Conservation (phyloP, 1,140 invertebrate species). For the Trichonephila clavipes region DNA sequence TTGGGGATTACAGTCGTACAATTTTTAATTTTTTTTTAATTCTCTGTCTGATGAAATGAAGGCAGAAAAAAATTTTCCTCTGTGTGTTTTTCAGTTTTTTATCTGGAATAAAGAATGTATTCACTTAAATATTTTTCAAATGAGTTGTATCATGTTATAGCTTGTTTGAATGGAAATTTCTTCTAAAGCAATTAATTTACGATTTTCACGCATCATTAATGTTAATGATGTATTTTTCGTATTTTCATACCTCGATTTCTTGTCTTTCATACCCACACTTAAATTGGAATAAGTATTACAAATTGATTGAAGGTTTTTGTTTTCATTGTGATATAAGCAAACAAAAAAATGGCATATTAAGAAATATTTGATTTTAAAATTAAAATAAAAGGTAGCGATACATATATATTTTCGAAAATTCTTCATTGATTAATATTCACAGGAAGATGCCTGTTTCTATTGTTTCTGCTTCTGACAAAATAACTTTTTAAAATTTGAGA, state of each 20-base stretch:
- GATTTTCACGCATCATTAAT: not conserved
- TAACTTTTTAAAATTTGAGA: too few relatives aligned
- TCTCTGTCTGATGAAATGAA: not conserved
- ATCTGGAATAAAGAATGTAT: not conserved
- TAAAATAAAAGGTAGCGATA: too few relatives aligned
- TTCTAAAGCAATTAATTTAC: not conserved
- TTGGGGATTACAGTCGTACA: not conserved
- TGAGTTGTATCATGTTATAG: not conserved
- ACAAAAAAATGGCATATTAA: not conserved
- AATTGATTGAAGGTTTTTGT: not conserved
- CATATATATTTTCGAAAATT: too few relatives aligned
- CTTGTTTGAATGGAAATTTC: not conserved
- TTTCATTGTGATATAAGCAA: not conserved
- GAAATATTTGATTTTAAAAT: too few relatives aligned
- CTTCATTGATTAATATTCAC: too few relatives aligned
- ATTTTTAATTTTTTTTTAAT: not conserved
- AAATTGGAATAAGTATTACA: not conserved
- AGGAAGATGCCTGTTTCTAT: too few relatives aligned
- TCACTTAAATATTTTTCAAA: conserved; percentile 26
- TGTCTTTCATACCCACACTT: not conserved
- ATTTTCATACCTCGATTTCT: not conserved
- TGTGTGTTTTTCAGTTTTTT: not conserved
- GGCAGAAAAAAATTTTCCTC: not conserved
- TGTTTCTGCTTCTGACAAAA: too few relatives aligned
- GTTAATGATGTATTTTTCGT: not conserved